phyloP scores from a whole-genome alignment of 2,113 vertebrate species.

The Grallaria varia region DNA sequence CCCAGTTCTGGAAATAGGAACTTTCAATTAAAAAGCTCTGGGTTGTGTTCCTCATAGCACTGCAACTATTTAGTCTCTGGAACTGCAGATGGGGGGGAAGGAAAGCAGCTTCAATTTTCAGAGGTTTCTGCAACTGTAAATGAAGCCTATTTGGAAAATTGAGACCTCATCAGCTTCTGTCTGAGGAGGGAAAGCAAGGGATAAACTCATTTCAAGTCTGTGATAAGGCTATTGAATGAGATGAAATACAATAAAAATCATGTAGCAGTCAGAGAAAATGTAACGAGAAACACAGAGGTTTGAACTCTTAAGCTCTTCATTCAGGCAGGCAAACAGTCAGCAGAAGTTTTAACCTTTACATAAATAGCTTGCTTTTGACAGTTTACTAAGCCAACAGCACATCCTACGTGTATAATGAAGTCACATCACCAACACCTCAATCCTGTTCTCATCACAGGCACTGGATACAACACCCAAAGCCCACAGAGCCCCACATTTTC shows the following conservation, averaged over 20 bases:
- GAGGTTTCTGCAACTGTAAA: not conserved
- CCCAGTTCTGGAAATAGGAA: not conserved
- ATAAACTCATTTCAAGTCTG: not conserved
- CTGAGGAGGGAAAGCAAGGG: not conserved
- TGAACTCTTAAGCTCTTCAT: not conserved
- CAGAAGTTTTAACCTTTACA: not conserved
- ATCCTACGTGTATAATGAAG: fast-evolving
- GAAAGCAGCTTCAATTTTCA: not conserved
- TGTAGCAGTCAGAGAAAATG: not conserved
- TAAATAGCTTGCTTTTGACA: not conserved
- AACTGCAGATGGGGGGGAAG: not conserved
- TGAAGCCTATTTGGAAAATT: not conserved
- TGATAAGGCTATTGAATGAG: not conserved
- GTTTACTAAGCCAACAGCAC: not conserved
- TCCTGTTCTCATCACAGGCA: too few species aligned
- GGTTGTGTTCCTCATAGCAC: not conserved
- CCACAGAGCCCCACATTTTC: fast-evolving
- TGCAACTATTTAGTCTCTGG: not conserved
- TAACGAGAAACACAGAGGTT: not conserved
- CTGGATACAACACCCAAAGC: not conserved
- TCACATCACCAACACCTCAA: not conserved
- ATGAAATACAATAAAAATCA: not conserved
- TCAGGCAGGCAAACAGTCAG: not conserved
- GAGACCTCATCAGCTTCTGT: not conserved
- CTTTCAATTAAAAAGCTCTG: not conserved